Percentiles rank a stretch among this genome's conserved stretches.
Evolutionary conservation across 2,797 vertebrate genomes (phyloP).

Genomic region (Sebastiscus tertius): DNA sequence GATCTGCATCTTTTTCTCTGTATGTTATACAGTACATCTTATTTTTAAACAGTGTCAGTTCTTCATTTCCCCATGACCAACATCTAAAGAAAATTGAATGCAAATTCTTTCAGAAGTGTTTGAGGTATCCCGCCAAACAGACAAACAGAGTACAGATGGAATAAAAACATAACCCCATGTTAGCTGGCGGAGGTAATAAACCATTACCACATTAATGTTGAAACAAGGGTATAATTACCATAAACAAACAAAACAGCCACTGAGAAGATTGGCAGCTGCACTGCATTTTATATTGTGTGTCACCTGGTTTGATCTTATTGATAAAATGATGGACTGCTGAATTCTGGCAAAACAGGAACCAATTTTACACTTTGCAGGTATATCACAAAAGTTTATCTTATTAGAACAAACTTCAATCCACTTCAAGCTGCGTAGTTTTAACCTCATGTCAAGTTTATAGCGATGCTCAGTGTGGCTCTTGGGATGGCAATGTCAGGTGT

Average conservation of each 20-base stretch:
- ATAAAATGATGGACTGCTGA: background rate
- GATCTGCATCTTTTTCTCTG: background rate
- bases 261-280: conserved; percentile 36
- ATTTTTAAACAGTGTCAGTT: background rate
- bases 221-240: conserved; percentile 49
- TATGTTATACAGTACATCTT: background rate
- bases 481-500: background rate
- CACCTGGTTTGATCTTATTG: conserved; percentile 17
- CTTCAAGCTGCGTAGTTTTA: background rate
- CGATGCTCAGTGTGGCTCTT: background rate
- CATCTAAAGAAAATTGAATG: background rate
- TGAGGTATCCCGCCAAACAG: background rate
- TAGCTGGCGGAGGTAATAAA: conserved; percentile 43
- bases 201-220: conserved; percentile 46
- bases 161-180: conserved; percentile 28
- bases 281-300: conserved; percentile 12
- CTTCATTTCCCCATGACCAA: background rate
- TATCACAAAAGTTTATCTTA: background rate
- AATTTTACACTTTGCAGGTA: background rate
- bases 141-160: conserved; percentile 10
- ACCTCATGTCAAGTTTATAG: background rate
- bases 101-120: conserved; percentile 31
- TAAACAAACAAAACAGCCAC: conserved; percentile 45
- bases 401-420: background rate
- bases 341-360: conserved; percentile 3